A percentile compares a stretch with the other conserved stretches of the same genome.
Evolutionary conservation across 2,113 vertebrate genomes (phyloP).

Genomic region (Serinus canaria): DNA sequence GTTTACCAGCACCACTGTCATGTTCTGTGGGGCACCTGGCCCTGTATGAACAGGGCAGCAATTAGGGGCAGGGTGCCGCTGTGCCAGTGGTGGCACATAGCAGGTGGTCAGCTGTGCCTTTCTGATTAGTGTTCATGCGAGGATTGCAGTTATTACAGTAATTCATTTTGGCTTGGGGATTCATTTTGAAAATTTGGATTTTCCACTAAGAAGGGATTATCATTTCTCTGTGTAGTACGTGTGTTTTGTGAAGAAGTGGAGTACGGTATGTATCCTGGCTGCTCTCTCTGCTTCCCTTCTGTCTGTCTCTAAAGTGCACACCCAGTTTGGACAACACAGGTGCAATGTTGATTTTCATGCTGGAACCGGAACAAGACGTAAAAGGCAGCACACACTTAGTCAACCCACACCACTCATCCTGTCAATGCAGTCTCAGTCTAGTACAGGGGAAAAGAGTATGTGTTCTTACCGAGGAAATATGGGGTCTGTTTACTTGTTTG

Average conservation of each 20-base stretch:
- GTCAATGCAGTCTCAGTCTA: not conserved
- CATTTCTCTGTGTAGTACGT: slow-evolving; percentile 4
- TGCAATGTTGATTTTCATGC: slow-evolving; percentile 40
- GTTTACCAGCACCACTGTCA: not conserved
- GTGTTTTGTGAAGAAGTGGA: slow-evolving; percentile 22
- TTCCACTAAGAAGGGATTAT: slow-evolving; percentile 76
- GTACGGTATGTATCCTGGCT: not conserved
- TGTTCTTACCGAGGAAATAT: not conserved
- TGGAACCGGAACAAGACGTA: not conserved
- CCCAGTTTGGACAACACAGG: not conserved
- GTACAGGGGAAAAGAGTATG: too few relatives aligned
- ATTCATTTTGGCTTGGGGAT: slow-evolving; percentile 71
- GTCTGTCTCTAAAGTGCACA: not conserved
- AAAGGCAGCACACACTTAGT: not conserved
- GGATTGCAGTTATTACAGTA: slow-evolving; percentile 70
- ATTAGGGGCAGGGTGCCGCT: slow-evolving; percentile 14
- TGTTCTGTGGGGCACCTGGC: not conserved
- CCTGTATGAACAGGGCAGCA: not conserved
- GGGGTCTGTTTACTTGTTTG: not conserved
- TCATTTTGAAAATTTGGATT: slow-evolving; percentile 78
- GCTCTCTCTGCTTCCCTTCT: not conserved
- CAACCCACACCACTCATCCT: not conserved
- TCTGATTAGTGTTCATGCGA: slow-evolving; percentile 27
- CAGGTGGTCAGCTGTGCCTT: slow-evolving; percentile 67
- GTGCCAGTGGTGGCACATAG: slow-evolving; percentile 43